phyloP scores from a whole-genome alignment of 2,797 vertebrate genomes.

The Bovichtus diacanthus region DNA sequence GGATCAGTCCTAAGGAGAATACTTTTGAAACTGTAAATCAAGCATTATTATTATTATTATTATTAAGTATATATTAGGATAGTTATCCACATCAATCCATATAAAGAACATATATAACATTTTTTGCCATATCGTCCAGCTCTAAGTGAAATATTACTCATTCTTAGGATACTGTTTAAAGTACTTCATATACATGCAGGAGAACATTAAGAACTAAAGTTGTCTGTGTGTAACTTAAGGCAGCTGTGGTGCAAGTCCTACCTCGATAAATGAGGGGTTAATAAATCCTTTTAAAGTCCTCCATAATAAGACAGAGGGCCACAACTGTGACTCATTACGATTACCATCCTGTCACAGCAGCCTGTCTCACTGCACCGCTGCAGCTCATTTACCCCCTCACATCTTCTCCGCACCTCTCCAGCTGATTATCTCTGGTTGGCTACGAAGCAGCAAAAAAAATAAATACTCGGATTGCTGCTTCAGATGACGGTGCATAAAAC shows the following conservation, averaged over 20 bases:
- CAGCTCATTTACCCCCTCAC: slow-evolving; percentile 47
- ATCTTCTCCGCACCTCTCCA: slow-evolving; percentile 15
- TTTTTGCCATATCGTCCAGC: no score
- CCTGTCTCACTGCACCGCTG: slow-evolving; percentile 37
- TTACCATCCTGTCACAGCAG: slow-evolving; percentile 47
- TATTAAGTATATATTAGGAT: no score
- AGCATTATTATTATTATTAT: no score
- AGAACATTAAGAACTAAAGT: neutral
- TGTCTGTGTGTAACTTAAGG: neutral
- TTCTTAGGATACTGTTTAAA: neutral
- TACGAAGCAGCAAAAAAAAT: neutral
- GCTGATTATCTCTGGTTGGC: slow-evolving; percentile 29
- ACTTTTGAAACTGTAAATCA: no score
- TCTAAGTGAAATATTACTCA: no score
- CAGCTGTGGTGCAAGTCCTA: neutral
- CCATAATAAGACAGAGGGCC: slow-evolving; percentile 24
- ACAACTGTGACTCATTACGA: slow-evolving; percentile 56
- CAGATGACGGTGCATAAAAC: neutral
- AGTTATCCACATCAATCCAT: no score
- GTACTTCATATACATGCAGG: neutral
- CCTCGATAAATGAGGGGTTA: slow-evolving; percentile 15
- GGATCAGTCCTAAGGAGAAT: no score
- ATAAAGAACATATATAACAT: no score
- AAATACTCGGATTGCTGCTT: neutral
- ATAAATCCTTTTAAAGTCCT: slow-evolving; percentile 40